phyloP scores from a whole-genome alignment of 2,113 vertebrate genomes.

The Mormyrus iriodes region DNA sequence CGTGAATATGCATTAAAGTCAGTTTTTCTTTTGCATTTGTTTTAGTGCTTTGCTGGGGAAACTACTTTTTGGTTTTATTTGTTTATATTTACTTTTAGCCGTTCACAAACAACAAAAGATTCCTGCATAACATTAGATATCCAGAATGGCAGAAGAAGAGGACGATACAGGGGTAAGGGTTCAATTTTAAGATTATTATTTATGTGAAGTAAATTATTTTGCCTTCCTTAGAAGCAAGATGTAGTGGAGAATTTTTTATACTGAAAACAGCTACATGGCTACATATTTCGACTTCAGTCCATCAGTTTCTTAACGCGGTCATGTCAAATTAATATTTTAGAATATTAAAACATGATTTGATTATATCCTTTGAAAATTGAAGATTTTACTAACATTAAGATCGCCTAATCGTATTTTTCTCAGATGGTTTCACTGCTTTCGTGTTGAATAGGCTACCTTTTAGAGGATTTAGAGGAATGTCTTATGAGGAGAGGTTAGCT shows the following conservation, averaged over 20 bases:
- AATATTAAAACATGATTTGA: not conserved
- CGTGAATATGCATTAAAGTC: not conserved
- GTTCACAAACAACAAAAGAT: not conserved
- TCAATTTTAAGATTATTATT: not conserved
- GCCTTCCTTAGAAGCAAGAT: not conserved
- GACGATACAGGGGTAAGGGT: conserved; percentile 18
- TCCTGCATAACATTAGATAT: not conserved
- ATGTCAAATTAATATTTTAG: not conserved
- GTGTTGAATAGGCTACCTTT: not conserved
- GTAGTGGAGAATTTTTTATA: not conserved
- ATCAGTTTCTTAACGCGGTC: not conserved
- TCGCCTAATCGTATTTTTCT: not conserved
- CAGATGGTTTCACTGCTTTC: not conserved
- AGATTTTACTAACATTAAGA: not conserved
- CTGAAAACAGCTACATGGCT: not conserved
- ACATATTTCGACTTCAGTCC: not conserved
- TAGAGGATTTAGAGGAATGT: no score
- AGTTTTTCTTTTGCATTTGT: not conserved
- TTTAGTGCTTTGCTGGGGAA: not conserved
- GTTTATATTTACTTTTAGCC: not conserved
- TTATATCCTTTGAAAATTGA: not conserved
- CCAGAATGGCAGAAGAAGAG: conserved; percentile 22
- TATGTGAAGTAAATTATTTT: not conserved
- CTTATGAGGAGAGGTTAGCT: no score
- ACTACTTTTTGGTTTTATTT: not conserved